Conservation (phyloP, 2,797 vertebrate genomes). For the Trachops cirrhosus region DNA sequence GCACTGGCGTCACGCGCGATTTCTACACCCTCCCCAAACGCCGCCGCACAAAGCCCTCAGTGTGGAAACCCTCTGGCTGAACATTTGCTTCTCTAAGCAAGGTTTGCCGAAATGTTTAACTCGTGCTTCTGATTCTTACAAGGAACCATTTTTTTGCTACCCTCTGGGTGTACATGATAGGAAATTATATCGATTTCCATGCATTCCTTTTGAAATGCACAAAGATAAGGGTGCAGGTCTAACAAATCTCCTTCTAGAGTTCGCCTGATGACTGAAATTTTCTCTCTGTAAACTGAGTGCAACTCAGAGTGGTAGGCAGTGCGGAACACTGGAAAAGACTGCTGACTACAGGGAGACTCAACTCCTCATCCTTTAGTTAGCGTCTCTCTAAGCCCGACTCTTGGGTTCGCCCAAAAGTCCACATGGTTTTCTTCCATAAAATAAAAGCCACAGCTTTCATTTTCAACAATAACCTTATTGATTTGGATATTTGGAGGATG, state of each 20-base stretch:
- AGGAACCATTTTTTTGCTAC: constrained; percentile 6
- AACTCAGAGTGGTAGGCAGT: neutral
- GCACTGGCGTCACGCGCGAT: neutral
- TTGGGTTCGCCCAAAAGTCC: neutral
- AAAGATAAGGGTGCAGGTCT: neutral
- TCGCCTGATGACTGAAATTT: neutral
- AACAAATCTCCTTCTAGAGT: neutral
- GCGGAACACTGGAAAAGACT: neutral
- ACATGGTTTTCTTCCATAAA: neutral
- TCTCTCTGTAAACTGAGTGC: neutral
- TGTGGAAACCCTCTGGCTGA: neutral
- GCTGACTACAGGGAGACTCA: neutral
- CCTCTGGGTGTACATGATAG: neutral
- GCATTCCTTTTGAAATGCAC: neutral
- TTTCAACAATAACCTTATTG: neutral
- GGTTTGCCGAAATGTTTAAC: neutral
- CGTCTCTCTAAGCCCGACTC: neutral
- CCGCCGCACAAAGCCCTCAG: neutral
- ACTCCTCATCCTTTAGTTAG: neutral
- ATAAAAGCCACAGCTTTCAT: neutral
- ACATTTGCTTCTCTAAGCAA: neutral
- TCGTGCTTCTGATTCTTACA: neutral
- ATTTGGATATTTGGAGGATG: neutral
- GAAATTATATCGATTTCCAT: neutral
- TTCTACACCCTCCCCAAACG: neutral